Evolutionary conservation across 2,797 vertebrate genomes (phyloP).

Genomic region (Notolabrus celidotus): DNA sequence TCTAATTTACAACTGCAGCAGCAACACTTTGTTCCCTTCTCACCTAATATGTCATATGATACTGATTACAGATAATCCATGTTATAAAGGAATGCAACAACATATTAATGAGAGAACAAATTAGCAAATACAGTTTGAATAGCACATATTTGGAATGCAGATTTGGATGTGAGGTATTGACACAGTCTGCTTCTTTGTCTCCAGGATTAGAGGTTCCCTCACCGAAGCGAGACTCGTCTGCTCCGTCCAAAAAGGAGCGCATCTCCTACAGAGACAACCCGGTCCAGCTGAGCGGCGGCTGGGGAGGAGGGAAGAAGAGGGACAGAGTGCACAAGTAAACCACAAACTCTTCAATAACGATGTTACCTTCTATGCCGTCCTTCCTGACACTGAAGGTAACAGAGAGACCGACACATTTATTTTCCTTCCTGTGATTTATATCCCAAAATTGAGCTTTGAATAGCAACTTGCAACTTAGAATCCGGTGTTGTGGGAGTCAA

Average conservation of each 20-base stretch:
- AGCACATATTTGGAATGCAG: neutral
- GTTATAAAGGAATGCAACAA: too few relatives aligned
- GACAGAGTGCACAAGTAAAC: conserved; percentile 80
- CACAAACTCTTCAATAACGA: conserved; percentile 26
- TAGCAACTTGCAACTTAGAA: too few relatives aligned
- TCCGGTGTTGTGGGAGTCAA: too few relatives aligned
- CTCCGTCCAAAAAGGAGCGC: conserved; percentile 85
- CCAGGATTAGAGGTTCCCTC: conserved; percentile 81
- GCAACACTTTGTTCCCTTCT: too few relatives aligned
- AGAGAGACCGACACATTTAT: neutral
- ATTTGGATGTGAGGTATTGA: neutral
- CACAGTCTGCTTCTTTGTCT: neutral
- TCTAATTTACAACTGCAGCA: too few relatives aligned
- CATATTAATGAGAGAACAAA: too few relatives aligned
- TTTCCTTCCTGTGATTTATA: too few relatives aligned
- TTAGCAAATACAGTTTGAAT: too few relatives aligned
- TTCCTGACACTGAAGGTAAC: neutral
- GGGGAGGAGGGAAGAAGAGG: conserved; percentile 94
- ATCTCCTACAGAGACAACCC: conserved; percentile 92
- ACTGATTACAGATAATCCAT: too few relatives aligned
- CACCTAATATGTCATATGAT: too few relatives aligned
- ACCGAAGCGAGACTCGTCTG: conserved; percentile 76
- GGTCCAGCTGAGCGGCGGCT: conserved; percentile 89
- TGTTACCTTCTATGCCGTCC: neutral
- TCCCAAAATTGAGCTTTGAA: too few relatives aligned